These are phyloP conservation scores for Panagrolaimus sp. DNA, from an alignment of 1,140 invertebrate genomes.

Conservation along the genomic window DNA sequence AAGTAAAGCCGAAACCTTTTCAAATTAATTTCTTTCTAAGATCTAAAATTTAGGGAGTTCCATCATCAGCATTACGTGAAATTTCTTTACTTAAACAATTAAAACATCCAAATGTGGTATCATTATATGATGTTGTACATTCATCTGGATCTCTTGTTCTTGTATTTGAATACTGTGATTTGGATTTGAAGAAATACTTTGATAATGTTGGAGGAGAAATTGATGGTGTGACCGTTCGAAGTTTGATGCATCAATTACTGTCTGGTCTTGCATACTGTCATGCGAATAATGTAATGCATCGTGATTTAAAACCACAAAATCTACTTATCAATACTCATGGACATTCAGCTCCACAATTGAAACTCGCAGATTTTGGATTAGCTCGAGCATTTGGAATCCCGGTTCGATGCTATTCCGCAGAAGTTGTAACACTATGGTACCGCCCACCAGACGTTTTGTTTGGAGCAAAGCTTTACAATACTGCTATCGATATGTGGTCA, in stretches of 20 bases:
- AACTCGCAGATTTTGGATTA: constrained; percentile 96
- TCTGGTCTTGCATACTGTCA: constrained; percentile 96
- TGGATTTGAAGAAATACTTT: constrained; percentile 99
- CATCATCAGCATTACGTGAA: constrained; percentile 89
- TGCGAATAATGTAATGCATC: constrained; percentile 77
- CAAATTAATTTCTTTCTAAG: too few relatives aligned
- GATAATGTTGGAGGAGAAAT: constrained; percentile 98
- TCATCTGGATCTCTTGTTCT: constrained; percentile 95
- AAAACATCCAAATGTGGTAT: constrained; percentile 96
- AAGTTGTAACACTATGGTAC: constrained; percentile 74
- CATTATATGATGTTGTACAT: constrained; percentile 89
- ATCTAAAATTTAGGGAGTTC: constrained; percentile 69
- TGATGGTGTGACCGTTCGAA: constrained; percentile 70
- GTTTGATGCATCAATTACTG: constrained; percentile 78
- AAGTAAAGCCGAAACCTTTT: constrained; percentile 61
- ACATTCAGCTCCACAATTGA: constrained; percentile 74
- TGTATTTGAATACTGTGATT: constrained; percentile 98
- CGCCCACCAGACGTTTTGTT: constrained; percentile 96
- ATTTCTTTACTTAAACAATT: constrained; percentile 95
- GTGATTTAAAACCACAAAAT: constrained; percentile 97
- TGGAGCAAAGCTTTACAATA: constrained; percentile 96
- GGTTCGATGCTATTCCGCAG: constrained; percentile 96
- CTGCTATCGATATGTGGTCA: constrained; percentile 99
- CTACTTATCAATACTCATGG: constrained; percentile 84
- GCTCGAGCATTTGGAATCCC: constrained; percentile 97